Conservation (phyloP, 1,140 invertebrate species). For the Lasaia peninsularis region DNA sequence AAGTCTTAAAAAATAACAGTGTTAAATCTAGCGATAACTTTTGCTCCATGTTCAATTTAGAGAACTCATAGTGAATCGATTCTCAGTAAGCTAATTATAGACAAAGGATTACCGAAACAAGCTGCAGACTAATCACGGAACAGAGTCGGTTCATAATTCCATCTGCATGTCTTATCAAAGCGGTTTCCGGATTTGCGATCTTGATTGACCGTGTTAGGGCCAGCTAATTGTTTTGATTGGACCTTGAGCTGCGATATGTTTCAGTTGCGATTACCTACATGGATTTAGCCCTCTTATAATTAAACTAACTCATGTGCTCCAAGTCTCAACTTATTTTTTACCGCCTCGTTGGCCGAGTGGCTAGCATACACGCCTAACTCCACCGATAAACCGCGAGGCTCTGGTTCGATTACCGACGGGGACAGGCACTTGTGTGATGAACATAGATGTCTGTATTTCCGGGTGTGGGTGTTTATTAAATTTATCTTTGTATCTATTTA, state of each 20-base stretch:
- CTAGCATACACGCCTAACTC: too few species aligned
- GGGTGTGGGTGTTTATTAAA: too few species aligned
- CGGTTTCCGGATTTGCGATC: slow-evolving; percentile 18
- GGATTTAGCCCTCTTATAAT: not conserved
- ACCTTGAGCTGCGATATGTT: slow-evolving; percentile 8
- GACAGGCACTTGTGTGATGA: too few species aligned
- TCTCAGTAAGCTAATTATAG: slow-evolving; percentile 30
- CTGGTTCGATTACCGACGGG: too few species aligned
- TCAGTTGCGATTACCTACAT: not conserved
- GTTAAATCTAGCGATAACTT: not conserved
- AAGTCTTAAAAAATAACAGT: not conserved
- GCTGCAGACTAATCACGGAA: slow-evolving; percentile 28
- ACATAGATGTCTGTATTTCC: too few species aligned
- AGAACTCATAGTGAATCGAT: slow-evolving; percentile 27
- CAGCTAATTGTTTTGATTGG: slow-evolving; percentile 10
- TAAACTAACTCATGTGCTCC: not conserved
- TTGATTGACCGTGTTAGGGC: slow-evolving; percentile 2
- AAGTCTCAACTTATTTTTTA: not conserved
- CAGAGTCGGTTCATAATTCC: slow-evolving; percentile 27
- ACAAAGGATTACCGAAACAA: slow-evolving; percentile 34
- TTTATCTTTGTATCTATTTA: too few species aligned
- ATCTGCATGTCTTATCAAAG: slow-evolving; percentile 41
- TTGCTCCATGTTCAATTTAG: slow-evolving; percentile 14
- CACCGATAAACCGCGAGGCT: too few species aligned
- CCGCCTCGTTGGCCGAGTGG: too few species aligned